Evolutionary conservation across 2,113 vertebrate species (phyloP).

Genomic region (Serinus canaria): DNA sequence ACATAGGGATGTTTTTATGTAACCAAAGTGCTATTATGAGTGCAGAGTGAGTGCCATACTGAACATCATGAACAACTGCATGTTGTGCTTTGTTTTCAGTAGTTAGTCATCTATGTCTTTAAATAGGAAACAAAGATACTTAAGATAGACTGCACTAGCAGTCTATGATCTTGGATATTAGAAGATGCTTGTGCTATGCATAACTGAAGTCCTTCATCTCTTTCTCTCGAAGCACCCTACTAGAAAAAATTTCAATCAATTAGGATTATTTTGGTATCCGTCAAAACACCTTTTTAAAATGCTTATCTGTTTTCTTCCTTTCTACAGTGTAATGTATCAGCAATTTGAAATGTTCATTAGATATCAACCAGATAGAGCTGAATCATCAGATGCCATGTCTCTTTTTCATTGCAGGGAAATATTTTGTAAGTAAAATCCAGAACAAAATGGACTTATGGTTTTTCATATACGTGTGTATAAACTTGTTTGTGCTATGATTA

Average conservation of each 20-base stretch:
- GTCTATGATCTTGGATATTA: not conserved
- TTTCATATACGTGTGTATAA: not conserved
- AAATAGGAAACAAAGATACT: conserved; percentile 42
- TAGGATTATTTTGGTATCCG: not conserved
- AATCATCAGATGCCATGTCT: not conserved
- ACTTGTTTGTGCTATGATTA: not conserved
- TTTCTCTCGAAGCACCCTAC: conserved; percentile 20
- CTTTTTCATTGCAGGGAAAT: not conserved
- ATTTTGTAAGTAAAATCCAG: not conserved
- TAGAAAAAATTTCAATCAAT: not conserved
- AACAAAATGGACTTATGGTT: not conserved
- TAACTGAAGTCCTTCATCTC: not conserved
- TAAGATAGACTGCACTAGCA: not conserved
- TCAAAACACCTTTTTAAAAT: conserved; percentile 2
- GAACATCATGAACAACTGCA: not conserved
- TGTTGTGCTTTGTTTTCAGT: conserved; percentile 19
- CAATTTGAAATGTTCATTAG: not conserved
- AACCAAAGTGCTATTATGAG: conserved; percentile 45
- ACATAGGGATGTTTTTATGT: conserved; percentile 32
- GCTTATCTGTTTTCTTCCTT: not conserved
- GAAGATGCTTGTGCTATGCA: not conserved
- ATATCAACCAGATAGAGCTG: not conserved
- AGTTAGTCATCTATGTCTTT: not conserved
- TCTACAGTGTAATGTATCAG: not conserved
- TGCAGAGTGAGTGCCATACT: not conserved